Base-by-base conservation (phyloP, 1,140 invertebrate genomes). In the Tenebrio molitor region DNA sequence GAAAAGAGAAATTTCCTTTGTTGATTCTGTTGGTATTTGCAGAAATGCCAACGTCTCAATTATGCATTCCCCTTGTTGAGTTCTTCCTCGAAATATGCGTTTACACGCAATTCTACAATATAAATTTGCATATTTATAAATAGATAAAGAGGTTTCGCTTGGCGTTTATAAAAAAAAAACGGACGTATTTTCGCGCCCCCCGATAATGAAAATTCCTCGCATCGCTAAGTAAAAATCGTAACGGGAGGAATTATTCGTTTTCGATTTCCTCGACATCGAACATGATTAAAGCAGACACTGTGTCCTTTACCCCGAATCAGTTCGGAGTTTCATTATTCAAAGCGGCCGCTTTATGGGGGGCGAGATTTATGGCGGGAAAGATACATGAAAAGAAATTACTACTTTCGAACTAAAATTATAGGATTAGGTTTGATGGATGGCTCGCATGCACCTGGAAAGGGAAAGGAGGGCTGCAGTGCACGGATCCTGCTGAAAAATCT, bases 91-190 rank as follows among this genome's bases (percentile, higher is more conserved):
- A 53, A 53, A 69, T 53, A 53, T 69, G 67, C 67, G 67, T 69
- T 69, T 69, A 53, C 67, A 69, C 67, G 67, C 67, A 69, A 69
- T 66, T 66, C 64, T 44, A 66, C 64, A 66, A 66, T 66, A 66
- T 66, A 66, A 66, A 66, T 66, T 66, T 66, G 64, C 64, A 66
- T 66, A 66, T 66, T 42, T 42, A 66, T 29, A 41, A 41, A 66
- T 42, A 42, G 64, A 42, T 44, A 66, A 29, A 66, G 64, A 66
- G 36, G 42, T 58, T 58, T n/a, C n/a, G 21, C 12, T 29, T 14
- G 3, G 12, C 10, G n/a, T 58, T 58, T 29, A 14, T 12, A 58
- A n/a, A n/a, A n/a, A n/a, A n/a, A n/a, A n/a, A 58, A 58, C 44
- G 44, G 17, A 58, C 50, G 50, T 34, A 29, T 39, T 39, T 39